These are phyloP conservation scores for Cyclura pinguis DNA, from an alignment of 2,797 vertebrate genomes.

Conservation along the genomic window DNA sequence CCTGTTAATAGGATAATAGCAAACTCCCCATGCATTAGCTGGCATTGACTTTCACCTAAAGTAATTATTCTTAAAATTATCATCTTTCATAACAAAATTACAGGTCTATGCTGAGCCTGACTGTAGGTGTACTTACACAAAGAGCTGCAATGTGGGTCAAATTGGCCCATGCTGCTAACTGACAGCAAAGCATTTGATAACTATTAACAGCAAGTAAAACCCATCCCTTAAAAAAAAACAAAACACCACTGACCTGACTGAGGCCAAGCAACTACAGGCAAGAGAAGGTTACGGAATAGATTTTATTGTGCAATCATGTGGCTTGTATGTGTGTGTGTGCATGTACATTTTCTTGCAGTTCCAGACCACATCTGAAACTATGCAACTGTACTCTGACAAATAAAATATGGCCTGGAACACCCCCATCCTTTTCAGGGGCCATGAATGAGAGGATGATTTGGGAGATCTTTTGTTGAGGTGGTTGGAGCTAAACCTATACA, in stretches of 20 bases:
- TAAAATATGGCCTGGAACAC: background rate
- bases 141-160: constrained; percentile 22
- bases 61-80: constrained; percentile 37
- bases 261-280: background rate
- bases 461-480: background rate
- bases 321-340: no score
- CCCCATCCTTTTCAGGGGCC: background rate
- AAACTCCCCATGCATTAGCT: constrained; percentile 47
- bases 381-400: background rate
- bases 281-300: background rate
- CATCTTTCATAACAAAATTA: constrained; percentile 5
- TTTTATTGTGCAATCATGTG: background rate
- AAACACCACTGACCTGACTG: background rate
- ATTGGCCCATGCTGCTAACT: constrained; percentile 18
- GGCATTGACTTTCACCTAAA: constrained; percentile 38
- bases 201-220: constrained; percentile 15
- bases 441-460: background rate
- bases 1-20: constrained; percentile 44
- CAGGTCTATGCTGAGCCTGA: background rate
- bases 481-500: background rate
- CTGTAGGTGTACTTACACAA: background rate
- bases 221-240: constrained; percentile 7
- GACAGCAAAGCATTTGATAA: constrained; percentile 12
- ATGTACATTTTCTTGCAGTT: no score
- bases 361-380: background rate